Percentiles rank a stretch among this genome's conserved stretches.
Evolutionary conservation across 2,888 invertebrate genomes (phyloP).

Genomic region (Cephus nigrinus): DNA sequence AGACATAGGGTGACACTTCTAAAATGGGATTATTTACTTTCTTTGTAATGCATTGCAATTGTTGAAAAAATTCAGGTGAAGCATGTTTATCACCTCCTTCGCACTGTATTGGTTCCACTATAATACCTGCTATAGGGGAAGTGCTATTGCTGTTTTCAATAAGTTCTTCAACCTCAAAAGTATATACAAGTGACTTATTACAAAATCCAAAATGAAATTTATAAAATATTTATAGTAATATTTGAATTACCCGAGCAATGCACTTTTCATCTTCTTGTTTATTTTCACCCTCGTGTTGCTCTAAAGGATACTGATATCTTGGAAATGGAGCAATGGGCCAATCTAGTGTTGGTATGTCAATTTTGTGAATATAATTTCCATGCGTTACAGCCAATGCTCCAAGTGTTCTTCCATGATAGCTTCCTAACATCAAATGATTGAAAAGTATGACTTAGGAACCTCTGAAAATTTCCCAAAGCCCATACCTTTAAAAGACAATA

Average conservation of each 20-base stretch:
- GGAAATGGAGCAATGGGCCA: conserved; percentile 97
- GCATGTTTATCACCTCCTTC: conserved; percentile 98
- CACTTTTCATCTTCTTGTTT: conserved; percentile 82
- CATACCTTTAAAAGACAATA: conserved; percentile 84
- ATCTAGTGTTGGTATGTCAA: conserved; percentile 93
- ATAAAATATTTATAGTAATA: conserved; percentile 57
- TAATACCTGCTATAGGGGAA: conserved; percentile 87
- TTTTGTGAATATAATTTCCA: conserved; percentile 95
- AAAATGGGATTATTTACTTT: conserved; percentile 68
- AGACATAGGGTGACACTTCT: conserved; percentile 9
- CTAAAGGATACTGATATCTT: conserved; percentile 90
- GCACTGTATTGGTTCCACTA: conserved; percentile 96
- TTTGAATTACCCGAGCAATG: conserved; percentile 69
- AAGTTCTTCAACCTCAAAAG: conserved; percentile 74
- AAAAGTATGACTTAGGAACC: not conserved
- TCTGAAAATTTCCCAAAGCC: not conserved
- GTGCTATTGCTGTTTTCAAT: conserved; percentile 75
- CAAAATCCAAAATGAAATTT: not conserved
- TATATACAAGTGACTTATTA: not conserved
- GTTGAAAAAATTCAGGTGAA: conserved; percentile 88
- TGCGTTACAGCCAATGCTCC: conserved; percentile 88
- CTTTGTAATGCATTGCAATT: conserved; percentile 83
- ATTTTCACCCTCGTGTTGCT: conserved; percentile 83
- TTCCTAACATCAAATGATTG: conserved; percentile 68
- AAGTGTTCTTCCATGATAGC: conserved; percentile 95